Base-by-base conservation (phyloP, 2,888 invertebrate genomes). In the Synergus umbraculus region DNA sequence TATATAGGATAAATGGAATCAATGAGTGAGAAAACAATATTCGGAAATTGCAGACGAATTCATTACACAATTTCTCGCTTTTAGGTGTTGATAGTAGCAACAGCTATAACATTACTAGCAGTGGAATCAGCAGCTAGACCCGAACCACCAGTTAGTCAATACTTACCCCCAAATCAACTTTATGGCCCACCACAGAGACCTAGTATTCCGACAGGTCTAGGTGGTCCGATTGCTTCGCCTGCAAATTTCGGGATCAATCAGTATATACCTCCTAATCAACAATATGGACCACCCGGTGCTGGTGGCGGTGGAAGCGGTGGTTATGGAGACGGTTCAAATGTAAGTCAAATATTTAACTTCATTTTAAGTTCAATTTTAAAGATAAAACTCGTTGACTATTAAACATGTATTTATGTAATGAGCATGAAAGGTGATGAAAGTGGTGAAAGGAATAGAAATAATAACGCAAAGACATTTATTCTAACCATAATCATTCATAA, bases 221-320 rank as follows among this genome's bases (percentile, higher is more conserved):
- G 80, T 18, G 81, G 84, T 63, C 78, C 81, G 18, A 78, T 69
- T 49, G 76, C 64, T 65, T 77, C 84, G 43, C 82, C 83, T 77
- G 83, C 83, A 79, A 83, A 82, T 79, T 84, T 82, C 63, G 85
- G 85, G 76, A 83, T 81, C 73, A 85, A 84, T 83, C 87, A 88
- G 84, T 90, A 90, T 81, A 87, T 90, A 79, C 89, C 90, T 76
- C 90, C 90, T 79, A 88, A 89, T 85, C 89, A 88, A 83, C 90
- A 89, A 78, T 89, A 89, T 79, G 89, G 88, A 64, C 86, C 88
- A 77, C 88, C 89, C 69, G 84, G 82, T 18, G 54, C 76, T n/a
- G 83, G 83, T 49, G 64, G 77, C 12, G 29, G 37, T n/a, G 83
- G 83, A 18, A 63, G 10, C 66, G 79, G 83, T 37, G 85, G 85